Base-by-base conservation (phyloP, 2,888 invertebrate genomes). In the Liopterus haemorrhoidalis region DNA sequence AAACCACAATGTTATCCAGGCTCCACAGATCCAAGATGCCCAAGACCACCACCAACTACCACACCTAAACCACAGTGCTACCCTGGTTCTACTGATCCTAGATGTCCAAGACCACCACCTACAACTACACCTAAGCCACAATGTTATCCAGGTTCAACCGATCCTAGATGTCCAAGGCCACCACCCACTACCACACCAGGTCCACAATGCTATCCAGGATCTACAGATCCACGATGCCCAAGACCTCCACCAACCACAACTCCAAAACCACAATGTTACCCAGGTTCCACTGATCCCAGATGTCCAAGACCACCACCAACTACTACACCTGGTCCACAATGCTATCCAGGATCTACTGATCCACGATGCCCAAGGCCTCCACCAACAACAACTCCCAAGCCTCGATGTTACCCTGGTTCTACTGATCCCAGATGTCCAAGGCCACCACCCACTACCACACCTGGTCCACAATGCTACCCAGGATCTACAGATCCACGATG, bases 151-250 rank as follows among this genome's bases (percentile, higher is more conserved):
- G 61, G 61, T 18, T 55, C 57, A 14, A 52, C 37, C 4, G 61
- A 60, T 37, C 67, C 58, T 0, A 49, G 60, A 2, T 63, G 63
- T n/a, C n/a, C n/a, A n/a, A n/a, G n/a, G n/a, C n/a, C n/a, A n/a
- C n/a, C n/a, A n/a, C n/a, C n/a, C n/a, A n/a, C n/a, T n/a, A n/a
- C n/a, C n/a, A n/a, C n/a, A n/a, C n/a, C n/a, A n/a, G n/a, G 53
- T 0, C 64, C 62, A 15, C 18, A 60, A 25, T 54, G 49, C 41
- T 57, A 28, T 49, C 60, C 52, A 30, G 60, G 49, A 14, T 55
- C 54, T 3, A 54, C 37, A 5, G 49, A 63, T 60, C 50, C 62
- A 54, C 15, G 58, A 20, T 38, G 33, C 1, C 60, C 63, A 2
- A 51, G 48, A 42, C 49, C 57, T n/a, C 52, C 57, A 65, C 60